These are phyloP conservation scores for Agonopterix heracliana DNA, from an alignment of 2,888 invertebrate genomes.

Conservation along the genomic window DNA sequence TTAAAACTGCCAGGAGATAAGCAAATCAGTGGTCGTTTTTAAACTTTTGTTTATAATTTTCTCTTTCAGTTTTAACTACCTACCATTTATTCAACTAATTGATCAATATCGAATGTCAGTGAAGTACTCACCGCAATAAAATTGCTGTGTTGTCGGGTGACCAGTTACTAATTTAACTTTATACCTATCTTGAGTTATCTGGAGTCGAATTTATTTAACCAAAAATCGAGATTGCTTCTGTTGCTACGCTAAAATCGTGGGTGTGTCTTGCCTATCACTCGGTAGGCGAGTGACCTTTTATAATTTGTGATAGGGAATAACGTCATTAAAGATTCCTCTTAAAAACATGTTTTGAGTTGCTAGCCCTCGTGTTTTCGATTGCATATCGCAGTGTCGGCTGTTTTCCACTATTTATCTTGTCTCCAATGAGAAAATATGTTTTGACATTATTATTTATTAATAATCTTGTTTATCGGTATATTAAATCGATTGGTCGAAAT, in stretches of 20 bases:
- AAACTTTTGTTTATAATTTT: too few species aligned
- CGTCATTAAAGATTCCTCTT: slow-evolving; percentile 45
- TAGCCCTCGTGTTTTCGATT: slow-evolving; percentile 60
- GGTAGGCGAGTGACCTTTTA: slow-evolving; percentile 35
- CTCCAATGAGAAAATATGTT: slow-evolving; percentile 56
- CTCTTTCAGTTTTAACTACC: too few species aligned
- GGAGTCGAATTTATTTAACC: too few species aligned
- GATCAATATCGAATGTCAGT: too few species aligned
- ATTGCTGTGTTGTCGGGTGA: too few species aligned
- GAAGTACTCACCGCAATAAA: too few species aligned
- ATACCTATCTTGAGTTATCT: too few species aligned
- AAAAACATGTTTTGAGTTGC: slow-evolving; percentile 63
- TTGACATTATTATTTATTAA: slow-evolving; percentile 48
- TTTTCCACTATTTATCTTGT: slow-evolving; percentile 71
- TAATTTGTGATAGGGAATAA: slow-evolving; percentile 40
- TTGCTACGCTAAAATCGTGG: slow-evolving; percentile 60
- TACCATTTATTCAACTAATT: too few species aligned
- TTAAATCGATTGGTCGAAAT: background rate
- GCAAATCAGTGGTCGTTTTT: too few species aligned
- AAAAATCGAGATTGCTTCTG: slow-evolving; percentile 12
- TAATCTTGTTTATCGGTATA: slow-evolving; percentile 40
- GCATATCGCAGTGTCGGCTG: slow-evolving; percentile 46
- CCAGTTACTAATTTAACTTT: too few species aligned
- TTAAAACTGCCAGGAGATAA: too few species aligned
- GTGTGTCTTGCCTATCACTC: slow-evolving; percentile 64